phyloP scores from a whole-genome alignment of 2,888 invertebrate genomes.

The Athalia circularis region DNA sequence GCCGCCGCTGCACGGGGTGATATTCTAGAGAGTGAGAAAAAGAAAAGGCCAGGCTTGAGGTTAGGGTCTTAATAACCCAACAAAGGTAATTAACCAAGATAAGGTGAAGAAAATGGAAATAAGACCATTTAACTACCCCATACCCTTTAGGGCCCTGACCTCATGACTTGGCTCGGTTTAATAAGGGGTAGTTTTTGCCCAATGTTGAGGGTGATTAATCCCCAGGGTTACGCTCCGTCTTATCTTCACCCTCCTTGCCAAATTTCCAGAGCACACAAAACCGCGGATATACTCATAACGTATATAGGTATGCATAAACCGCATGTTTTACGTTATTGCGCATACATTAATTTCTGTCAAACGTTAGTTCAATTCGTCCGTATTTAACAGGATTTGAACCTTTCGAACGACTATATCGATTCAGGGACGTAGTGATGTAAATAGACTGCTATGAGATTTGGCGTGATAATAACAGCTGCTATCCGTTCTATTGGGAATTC shows the following conservation, averaged over 20 bases:
- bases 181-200: slow-evolving; percentile 28
- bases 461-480: no score
- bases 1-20: no score
- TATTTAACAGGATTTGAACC: no score
- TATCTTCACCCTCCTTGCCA: not conserved
- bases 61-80: slow-evolving; percentile 38
- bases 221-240: not conserved
- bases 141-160: not conserved
- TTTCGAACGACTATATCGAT: no score
- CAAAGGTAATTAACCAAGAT: slow-evolving; percentile 45
- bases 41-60: slow-evolving; percentile 17
- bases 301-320: no score
- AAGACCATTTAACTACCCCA: slow-evolving; percentile 23
- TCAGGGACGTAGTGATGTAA: no score
- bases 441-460: no score
- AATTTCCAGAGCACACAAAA: not conserved
- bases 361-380: not conserved
- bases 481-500: no score
- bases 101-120: slow-evolving; percentile 37
- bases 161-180: slow-evolving; percentile 13
- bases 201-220: slow-evolving; percentile 15
- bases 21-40: not conserved
- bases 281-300: not conserved
- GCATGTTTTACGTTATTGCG: no score
- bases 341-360: not conserved